Conservation (phyloP, 64 coral and sea anemone species). For the Cladopsammia gracilis region DNA sequence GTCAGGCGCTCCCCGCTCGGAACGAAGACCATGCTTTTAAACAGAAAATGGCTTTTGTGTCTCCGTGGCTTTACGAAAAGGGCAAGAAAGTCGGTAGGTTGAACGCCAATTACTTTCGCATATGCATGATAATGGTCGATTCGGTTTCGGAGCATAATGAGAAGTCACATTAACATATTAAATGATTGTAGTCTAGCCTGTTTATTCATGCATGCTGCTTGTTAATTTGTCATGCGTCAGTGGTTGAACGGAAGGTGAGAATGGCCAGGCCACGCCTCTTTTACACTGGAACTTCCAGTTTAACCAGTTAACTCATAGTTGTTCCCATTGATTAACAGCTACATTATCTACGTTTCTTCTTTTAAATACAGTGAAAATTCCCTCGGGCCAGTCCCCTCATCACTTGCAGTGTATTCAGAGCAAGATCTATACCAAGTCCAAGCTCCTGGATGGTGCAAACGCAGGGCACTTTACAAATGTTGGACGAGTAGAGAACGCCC, state of each 20-base stretch:
- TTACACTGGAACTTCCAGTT: no score
- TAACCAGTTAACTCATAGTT: no score
- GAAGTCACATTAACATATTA: no score
- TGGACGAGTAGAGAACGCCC: slow-evolving; percentile 76
- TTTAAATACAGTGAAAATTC: slow-evolving; percentile 76
- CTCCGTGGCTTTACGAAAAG: slow-evolving; percentile 94
- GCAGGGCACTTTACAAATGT: slow-evolving; percentile 94
- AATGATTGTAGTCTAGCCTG: no score
- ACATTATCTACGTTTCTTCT: neutral
- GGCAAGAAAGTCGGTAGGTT: slow-evolving; percentile 95
- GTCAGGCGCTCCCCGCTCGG: slow-evolving; percentile 90
- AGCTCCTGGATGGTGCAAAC: slow-evolving; percentile 70
- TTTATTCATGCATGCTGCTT: no score
- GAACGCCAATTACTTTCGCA: no score
- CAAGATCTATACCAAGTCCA: slow-evolving; percentile 75
- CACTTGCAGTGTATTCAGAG: slow-evolving; percentile 97
- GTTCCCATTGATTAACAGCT: no score
- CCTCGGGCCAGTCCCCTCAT: slow-evolving; percentile 92
- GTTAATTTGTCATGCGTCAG: no score
- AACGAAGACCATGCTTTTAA: slow-evolving; percentile 86
- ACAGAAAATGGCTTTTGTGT: slow-evolving; percentile 99
- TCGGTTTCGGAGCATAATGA: no score
- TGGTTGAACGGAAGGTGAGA: no score
- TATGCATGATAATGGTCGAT: no score
- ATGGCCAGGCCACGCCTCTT: no score